Base-by-base conservation (phyloP, 2,888 invertebrate genomes). In the Polymixis flavicincta region DNA sequence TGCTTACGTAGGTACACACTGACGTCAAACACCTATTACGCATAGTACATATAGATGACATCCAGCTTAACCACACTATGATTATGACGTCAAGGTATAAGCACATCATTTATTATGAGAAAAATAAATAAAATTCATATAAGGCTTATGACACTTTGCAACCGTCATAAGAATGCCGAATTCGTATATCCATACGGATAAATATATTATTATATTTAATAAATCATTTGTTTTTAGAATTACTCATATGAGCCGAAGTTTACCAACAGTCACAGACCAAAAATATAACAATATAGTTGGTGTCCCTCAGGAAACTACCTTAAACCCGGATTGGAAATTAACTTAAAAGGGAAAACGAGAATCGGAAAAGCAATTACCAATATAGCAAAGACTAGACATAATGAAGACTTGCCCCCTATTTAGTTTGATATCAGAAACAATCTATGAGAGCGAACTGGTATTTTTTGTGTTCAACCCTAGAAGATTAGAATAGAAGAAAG, bases 261-360 rank as follows among this genome's bases (percentile, higher is more conserved):
- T 13, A 14, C 22, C 2, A 25, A 45, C 17, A 32, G 13, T 50
- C 9, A 14, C 8, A 32, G 8, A 50, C 37, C 5, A 28, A 28
- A 55, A 42, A 42, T 50, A 5, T 0, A 32, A 45, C 22, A 25
- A 17, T 50, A 1, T 5, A 14, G 5, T 54, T 59, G 69, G 82
- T 17, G 82, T 84, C 37, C 61, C 61, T 0, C 63, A 63, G 48
- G 85, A 82, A 25, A n/a, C 32, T 25, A 84, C 74, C 5, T 66
- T 85, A 25, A 50, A 13, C 5, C 75, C 75, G 61, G n/a, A 32
- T 48, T 3, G 1, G 2, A 42, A 25, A n/a, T 50, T 28, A 50
- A 55, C 4, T 0, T 54, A 9, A 42, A 32, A 48, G 13, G 22
- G n/a, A 64, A 19, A 25, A 28, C 8, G 2, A 55, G 22, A 42